These are phyloP conservation scores for Sebastes goodei DNA, from an alignment of 2,797 vertebrate genomes.

Conservation along the genomic window DNA sequence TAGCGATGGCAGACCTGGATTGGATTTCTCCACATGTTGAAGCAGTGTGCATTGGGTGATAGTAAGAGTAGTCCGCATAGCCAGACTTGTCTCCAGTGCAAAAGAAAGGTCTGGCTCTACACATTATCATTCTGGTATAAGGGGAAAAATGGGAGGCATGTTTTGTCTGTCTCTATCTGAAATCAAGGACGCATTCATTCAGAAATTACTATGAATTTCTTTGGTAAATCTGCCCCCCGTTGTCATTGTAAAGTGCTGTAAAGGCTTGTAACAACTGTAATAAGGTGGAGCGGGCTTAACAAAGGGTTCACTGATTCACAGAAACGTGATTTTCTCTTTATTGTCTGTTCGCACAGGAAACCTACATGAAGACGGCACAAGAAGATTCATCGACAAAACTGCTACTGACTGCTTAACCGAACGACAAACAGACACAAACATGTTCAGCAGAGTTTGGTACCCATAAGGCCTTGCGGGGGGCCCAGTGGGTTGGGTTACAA, in stretches of 20 bases:
- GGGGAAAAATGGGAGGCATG: neutral
- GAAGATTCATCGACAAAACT: slow-evolving; percentile 4
- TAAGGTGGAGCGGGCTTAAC: too few species aligned
- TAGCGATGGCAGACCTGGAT: too few species aligned
- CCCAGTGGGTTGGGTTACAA: slow-evolving; percentile 65
- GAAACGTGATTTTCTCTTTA: neutral
- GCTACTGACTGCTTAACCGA: neutral
- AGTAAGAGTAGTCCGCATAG: too few species aligned
- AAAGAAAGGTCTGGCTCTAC: too few species aligned
- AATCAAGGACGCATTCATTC: neutral
- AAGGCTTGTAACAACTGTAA: neutral
- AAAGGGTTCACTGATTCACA: neutral
- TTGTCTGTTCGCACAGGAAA: slow-evolving; percentile 44
- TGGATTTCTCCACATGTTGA: too few species aligned
- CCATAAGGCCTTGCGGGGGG: slow-evolving; percentile 73
- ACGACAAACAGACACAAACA: slow-evolving; percentile 22
- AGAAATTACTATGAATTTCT: neutral
- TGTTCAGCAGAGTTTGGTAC: slow-evolving; percentile 61
- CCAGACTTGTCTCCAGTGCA: too few species aligned
- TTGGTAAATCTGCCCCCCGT: neutral
- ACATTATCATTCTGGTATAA: too few species aligned
- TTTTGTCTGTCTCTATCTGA: neutral
- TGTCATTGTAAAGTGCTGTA: neutral
- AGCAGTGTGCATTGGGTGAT: too few species aligned
- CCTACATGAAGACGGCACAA: slow-evolving; percentile 49